Evolutionary conservation across 2,888 invertebrate species (phyloP), one percentile per base, ranked within the genome.

Genomic region (Diarsia dahlii): DNA sequence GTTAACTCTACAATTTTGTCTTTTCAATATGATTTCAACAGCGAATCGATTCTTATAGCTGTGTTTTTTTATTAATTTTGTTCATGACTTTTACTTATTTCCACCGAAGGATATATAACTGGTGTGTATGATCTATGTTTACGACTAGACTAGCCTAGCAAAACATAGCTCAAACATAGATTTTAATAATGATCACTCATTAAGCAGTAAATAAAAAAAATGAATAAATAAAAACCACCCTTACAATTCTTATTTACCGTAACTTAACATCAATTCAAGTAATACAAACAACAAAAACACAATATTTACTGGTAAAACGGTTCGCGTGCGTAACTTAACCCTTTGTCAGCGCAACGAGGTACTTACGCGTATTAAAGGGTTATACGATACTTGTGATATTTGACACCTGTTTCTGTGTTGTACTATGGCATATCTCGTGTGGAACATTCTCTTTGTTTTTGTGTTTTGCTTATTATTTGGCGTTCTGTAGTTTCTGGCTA

Each of bases 331-430:
- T 83, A 73, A 74, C 62, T 54, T 58, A 23, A 66, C 34, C 54
- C 73, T 28, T 58, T 13, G 54, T 20, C 34, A n/a, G 68, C 65
- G 64, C 66, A 65, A 75, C 64, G 69, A 28, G 62, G 67, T 60
- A n/a, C n/a, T n/a, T n/a, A 46, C 82, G 64, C 13, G 60, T 76
- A 84, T 64, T 74, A 74, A 75, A 69, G 52, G 50, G 68, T 74
- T 62, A 84, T 46, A 52, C 67, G 74, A 85, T 62, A 82, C 64
- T 60, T 23, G 39, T 64, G 84, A 65, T 60, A 82, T 62, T 75
- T 56, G 80, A 84, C 73, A 83, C 78, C 65, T 71, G 63, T 70
- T 72, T 65, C 48, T 81, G 63, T 72, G 50, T 74, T 73, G 69
- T 46, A 39, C 63, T 60, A 62, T 65, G 52, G 20, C 39, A 12